Conservation (phyloP, 2,888 invertebrate genomes). For the Lomographa bimaculata region DNA sequence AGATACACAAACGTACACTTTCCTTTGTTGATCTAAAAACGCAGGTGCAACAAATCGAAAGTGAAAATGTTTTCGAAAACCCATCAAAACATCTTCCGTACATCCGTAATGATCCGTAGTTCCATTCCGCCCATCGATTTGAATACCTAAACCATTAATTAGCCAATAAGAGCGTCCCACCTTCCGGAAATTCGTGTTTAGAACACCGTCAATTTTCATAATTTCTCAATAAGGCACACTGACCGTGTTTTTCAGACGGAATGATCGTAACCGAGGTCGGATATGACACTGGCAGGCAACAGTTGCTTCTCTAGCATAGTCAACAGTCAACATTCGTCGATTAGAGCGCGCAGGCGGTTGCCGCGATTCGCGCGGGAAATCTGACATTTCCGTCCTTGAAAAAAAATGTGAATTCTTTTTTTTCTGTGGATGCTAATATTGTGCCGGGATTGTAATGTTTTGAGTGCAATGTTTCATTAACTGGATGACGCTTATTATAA, state of each 20-base stretch:
- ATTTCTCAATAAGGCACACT: conserved; percentile 33
- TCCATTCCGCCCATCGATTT: conserved; percentile 23
- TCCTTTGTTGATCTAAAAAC: not conserved
- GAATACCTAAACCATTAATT: conserved; percentile 22
- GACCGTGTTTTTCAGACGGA: conserved; percentile 31
- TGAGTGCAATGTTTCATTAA: conserved; percentile 16
- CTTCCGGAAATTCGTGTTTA: conserved; percentile 21
- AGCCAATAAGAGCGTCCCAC: conserved; percentile 20
- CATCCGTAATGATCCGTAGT: conserved; percentile 22
- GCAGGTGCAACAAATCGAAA: conserved; percentile 11
- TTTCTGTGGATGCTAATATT: conserved; percentile 22
- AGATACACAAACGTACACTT: conserved; percentile 5
- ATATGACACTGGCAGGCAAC: conserved; percentile 22
- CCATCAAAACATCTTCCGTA: conserved; percentile 16
- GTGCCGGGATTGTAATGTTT: conserved; percentile 32
- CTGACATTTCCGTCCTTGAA: conserved; percentile 27
- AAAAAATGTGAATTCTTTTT: conserved; percentile 28
- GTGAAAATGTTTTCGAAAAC: conserved; percentile 17
- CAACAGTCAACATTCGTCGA: conserved; percentile 30
- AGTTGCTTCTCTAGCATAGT: conserved; percentile 26
- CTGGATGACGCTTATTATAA: conserved; percentile 20
- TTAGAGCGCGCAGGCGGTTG: conserved; percentile 21
- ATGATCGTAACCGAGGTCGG: conserved; percentile 27
- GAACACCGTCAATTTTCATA: conserved; percentile 26
- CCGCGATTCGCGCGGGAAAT: conserved; percentile 32